Base-by-base conservation (phyloP, 2,888 invertebrate genomes). In the Xiphydria camelus region DNA sequence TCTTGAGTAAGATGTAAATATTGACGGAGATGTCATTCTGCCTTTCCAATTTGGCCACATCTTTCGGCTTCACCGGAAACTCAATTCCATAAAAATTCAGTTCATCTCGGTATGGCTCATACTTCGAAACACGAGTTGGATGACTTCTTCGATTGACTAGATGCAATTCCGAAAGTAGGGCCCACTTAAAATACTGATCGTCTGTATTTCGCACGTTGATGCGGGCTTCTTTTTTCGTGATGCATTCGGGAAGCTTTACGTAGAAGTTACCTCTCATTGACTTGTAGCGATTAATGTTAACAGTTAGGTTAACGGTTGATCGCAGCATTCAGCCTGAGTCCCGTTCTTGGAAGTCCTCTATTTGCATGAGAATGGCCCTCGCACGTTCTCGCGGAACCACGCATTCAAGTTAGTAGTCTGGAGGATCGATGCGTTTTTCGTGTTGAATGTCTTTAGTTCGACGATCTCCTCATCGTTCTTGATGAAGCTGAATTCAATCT, bases 301-400 rank as follows among this genome's bases (percentile, higher is more conserved):
- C 45, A 59, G 23, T 56, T 52, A 66, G 26, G 25, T 41, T 41
- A 0, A 38, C 9, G 4, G 52, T 47, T 1, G 22, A 18, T 26
- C 31, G 21, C 32, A 66, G 39, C 1, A 57, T 35, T 62, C 61
- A 64, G 4, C 61, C 61, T 25, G 53, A 55, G 18, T 59, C 55
- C n/a, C 51, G 46, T 18, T 64, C 54, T 41, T 61, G 53, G 45
- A 61, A 66, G 37, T 62, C 60, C 44, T 60, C 56, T 10, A 58
- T 15, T 14, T 53, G 18, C 4, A 25, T 40, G 12, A 50, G 22
- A 19, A 51, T 55, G 15, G 5, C 1, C 37, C 21, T 9, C 44
- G 31, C 2, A 55, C 34, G 4, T 45, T 10, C 0, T 34, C 14
- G 1, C 26, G 3, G 31, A 48, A 55, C 49, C 51, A 55, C 1